Evolutionary conservation across 1,140 invertebrate species (phyloP), one percentile per base, ranked within the genome.

Genomic region (Drosophila kurseongensis): DNA sequence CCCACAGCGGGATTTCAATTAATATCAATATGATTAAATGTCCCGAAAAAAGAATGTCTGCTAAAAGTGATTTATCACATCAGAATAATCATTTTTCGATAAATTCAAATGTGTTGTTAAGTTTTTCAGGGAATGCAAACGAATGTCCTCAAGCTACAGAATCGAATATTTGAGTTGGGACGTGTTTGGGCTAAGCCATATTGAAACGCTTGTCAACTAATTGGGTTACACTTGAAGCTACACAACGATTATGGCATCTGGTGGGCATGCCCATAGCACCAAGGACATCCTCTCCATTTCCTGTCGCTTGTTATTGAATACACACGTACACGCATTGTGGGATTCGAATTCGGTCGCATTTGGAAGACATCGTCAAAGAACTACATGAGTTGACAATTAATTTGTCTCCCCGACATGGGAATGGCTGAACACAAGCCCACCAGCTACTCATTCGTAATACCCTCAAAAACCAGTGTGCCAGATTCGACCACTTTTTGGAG

Each of bases 301-400:
- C 38, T n/a, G 7, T 0, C 23, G 5, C 38, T 23, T 14, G 16
- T 27, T 32, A 35, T 18, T 14, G 27, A 48, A 35, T 42, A 41
- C 61, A 27, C 13, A 51, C 16, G 16, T 29, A 16, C 13, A 29
- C 5, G 8, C 10, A 48, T 41, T 40, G 62, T 48, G 42, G 60
- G 35, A 13, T 42, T 40, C 44, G 60, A 23, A 13, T 35, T 40
- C 44, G 41, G 40, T 52, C 61, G 44, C 63, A 47, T 52, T 60
- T 47, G 55, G 51, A 75, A 65, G 85, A 75, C 75, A 78, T 78
- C 74, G 68, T 81, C 78, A 75, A 86, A 67, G 82, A 86, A 85
- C 86, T 81, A 85, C 82, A 85, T 65, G 82, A 85, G 74, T 85
- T 86, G 59, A 73, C 82, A 81, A 85, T 85, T 85, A 85, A 86